Percentiles rank a stretch among this genome's conserved stretches.
phyloP scores from a whole-genome alignment of 2,888 invertebrate genomes.

The Noctuana brunneofusca region DNA sequence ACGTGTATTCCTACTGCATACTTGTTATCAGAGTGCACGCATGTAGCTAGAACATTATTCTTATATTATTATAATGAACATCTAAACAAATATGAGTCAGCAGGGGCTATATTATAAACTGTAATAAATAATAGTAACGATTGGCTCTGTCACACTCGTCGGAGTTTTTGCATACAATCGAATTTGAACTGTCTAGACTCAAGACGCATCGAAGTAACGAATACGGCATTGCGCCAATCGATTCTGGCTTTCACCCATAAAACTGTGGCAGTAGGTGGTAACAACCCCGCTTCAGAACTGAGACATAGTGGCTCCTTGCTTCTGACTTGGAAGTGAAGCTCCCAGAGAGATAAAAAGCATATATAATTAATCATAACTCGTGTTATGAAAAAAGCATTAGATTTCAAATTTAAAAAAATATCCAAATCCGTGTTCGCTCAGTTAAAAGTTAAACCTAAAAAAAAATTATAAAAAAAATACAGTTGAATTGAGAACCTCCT shows the following conservation, averaged over 20 bases:
- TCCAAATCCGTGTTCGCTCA: too few relatives aligned
- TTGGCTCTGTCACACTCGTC: conserved; percentile 14
- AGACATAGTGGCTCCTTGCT: background rate
- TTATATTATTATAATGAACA: background rate
- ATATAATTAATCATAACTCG: too few relatives aligned
- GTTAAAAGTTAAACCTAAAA: too few relatives aligned
- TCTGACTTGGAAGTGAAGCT: background rate
- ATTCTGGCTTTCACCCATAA: conserved; percentile 8
- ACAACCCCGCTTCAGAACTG: background rate
- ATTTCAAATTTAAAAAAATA: too few relatives aligned
- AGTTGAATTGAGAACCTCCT: too few relatives aligned
- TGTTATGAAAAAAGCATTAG: too few relatives aligned
- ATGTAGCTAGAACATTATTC: too few relatives aligned
- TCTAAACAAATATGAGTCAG: conserved; percentile 13
- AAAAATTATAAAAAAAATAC: too few relatives aligned
- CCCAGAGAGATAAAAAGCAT: too few relatives aligned
- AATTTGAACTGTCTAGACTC: conserved; percentile 31
- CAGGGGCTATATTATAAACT: conserved; percentile 1
- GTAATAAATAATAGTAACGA: conserved; percentile 24
- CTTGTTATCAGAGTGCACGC: too few relatives aligned
- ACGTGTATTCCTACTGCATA: too few relatives aligned
- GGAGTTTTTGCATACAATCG: conserved; percentile 33
- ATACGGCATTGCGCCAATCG: conserved; percentile 51
- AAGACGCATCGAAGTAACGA: conserved; percentile 26
- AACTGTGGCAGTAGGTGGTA: background rate